Evolutionary conservation across 1,140 invertebrate species (phyloP), one percentile per base, ranked within the genome.

Genomic region (Drosophila funebris): DNA sequence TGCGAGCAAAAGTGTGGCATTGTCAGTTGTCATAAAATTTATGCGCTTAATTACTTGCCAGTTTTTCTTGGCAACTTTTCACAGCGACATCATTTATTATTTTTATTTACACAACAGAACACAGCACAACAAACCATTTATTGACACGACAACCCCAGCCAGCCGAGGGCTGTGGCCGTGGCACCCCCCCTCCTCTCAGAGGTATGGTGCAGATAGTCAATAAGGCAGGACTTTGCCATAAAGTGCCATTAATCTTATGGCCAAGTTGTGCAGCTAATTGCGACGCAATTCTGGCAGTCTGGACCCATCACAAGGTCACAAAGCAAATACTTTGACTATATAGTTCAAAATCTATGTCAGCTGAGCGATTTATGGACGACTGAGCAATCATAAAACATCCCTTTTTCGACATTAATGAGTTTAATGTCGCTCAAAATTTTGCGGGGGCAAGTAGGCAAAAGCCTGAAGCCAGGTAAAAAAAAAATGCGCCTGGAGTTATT

Each of bases 251-350:
- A 87, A 85, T 85, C 82, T 85, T 87, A 53, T 43, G 75, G 22
- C 66, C 44, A 87, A 82, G 82, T 87, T 85, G 74, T 85, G 82
- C 82, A 87, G 82, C 78, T 85, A 87, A 85, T 85, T 85, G 78
- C 60, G 78, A 44, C 82, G 84, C 75, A n/a, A n/a, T 69, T 69
- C 76, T 73, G 53, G 60, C 37, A 60, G 80, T 83, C 81, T 84
- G 71, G 62, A 29, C 39, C 39, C 68, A 41, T 31, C 53, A 43
- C 62, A 77, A 71, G 81, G 81, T 85, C 76, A 72, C 37, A n/a
- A n/a, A n/a, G n/a, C n/a, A n/a, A n/a, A n/a, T n/a, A n/a, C n/a
- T n/a, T n/a, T n/a, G n/a, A n/a, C n/a, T n/a, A n/a, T n/a, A n/a
- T n/a, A n/a, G n/a, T n/a, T n/a, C n/a, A n/a, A 22, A 56, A 66